Base-by-base conservation (phyloP, 2,888 invertebrate species). In the Lacanobia oleracea region DNA sequence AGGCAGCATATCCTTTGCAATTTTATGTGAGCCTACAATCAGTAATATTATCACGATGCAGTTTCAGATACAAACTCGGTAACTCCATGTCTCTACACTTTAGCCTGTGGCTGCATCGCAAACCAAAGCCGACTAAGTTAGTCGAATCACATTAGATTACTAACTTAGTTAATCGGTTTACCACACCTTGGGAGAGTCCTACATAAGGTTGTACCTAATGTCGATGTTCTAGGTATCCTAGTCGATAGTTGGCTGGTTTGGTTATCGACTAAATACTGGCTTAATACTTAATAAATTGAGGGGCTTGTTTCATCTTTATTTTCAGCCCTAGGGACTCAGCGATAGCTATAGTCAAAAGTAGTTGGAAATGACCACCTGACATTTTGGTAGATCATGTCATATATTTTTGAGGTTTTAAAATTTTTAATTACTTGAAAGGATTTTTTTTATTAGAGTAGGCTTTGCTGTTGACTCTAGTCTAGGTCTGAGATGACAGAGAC, bases 141-240 rank as follows among this genome's bases (percentile, higher is more conserved):
- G 64, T 57, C 27, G 53, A 62, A 61, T 78, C 59, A 75, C 71
- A 74, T 75, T 72, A 68, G 75, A 72, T 70, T 66, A 71, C 54
- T 59, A 69, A 81, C 62, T 81, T 67, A 56, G 62, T 79, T 72
- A 77, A 77, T 72, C 40, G 67, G 64, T 71, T 78, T 57, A 61
- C 51, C 67, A 56, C 75, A 64, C 51, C 63, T 75, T 16, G 54
- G 48, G 33, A 48, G 37, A 53, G 23, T 50, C 8, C 12, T 45
- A 12, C 16, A 45, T 50, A 21, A 9, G 10, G 23, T 7, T 48
- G 23, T 18, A 43, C 40, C 33, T 33, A 40, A 43, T 18, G 53
- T 50, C 54, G 21, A 64, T 37, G 50, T 45, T 23, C n/a, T 50
- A 10, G 33, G 16, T 18, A 40, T 40, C 2, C 1, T 33, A 50